Conservation (phyloP, 2,113 vertebrate genomes). For the Carassius carassius region DNA sequence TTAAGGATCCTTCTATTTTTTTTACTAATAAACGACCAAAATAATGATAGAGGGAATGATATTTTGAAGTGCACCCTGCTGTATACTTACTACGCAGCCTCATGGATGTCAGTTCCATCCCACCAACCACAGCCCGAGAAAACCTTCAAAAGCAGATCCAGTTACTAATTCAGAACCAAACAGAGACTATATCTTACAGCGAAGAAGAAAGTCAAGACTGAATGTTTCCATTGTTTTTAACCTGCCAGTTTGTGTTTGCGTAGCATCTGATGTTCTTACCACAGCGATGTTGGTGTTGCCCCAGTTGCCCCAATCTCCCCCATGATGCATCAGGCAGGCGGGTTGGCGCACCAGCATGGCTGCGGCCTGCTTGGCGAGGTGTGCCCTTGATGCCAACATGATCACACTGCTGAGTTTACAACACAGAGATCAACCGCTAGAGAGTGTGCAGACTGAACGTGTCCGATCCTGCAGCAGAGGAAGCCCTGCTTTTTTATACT, state of each 20-base stretch:
- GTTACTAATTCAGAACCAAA: neutral
- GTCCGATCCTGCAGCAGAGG: neutral
- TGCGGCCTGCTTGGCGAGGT: slow-evolving; percentile 68
- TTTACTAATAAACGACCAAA: no score
- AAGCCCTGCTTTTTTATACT: slow-evolving; percentile 63
- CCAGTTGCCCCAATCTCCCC: slow-evolving; percentile 72
- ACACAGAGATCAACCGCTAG: neutral
- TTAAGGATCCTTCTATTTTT: no score
- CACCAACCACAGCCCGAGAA: slow-evolving; percentile 77
- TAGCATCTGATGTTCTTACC: slow-evolving; percentile 60
- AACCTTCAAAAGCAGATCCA: slow-evolving; percentile 48
- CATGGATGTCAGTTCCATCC: slow-evolving; percentile 77
- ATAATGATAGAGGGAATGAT: no score
- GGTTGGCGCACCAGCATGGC: slow-evolving; percentile 66
- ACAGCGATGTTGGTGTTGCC: slow-evolving; percentile 74
- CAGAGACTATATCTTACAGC: neutral
- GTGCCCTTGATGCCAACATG: slow-evolving; percentile 68
- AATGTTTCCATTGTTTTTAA: neutral
- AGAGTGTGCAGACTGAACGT: slow-evolving; percentile 22
- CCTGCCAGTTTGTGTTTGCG: neutral
- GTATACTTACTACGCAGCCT: slow-evolving; percentile 70
- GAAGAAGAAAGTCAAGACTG: neutral
- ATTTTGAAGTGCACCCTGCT: neutral
- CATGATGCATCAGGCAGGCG: slow-evolving; percentile 70
- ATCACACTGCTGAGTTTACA: slow-evolving; percentile 22